Evolutionary conservation across 2,113 vertebrate species (phyloP), one percentile per base, ranked within the genome.

Genomic region (Tonatia bakeri): DNA sequence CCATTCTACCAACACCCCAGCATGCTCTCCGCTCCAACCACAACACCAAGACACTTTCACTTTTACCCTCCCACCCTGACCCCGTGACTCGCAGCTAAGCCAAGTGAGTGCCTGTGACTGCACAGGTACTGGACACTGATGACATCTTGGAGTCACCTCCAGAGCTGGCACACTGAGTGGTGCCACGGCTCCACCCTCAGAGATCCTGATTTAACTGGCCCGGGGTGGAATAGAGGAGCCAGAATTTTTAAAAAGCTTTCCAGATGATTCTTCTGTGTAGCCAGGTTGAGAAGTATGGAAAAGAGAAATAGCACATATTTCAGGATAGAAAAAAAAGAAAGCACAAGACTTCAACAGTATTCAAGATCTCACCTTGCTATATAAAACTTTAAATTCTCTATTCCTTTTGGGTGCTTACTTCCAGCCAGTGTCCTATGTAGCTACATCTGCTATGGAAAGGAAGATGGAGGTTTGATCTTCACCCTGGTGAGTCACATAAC

Each of bases 401-500:
- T 61, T 1, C 7, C 82, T 9, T 64, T 28, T 59, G 50, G 67
- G 17, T 72, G 20, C 26, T 81, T 54, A 75, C n/a, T 76, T 93
- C 47, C 43, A 22, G 56, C 31, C 54, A 54, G 69, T 61, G 77
- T 92, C 16, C 20, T 80, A 1, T 8, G 28, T 73, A 40, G 90
- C 40, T 26, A 75, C 52, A 85, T 64, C 45, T 85, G 50, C 65
- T 69, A 4, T 11, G 75, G 89, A 94, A 79, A 90, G 64, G 69
- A 83, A 96, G 69, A 93, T 40, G 47, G 65, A 88, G 36, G 59
- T 73, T 93, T 96, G 45, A 64, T 75, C 69, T 93, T 91, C 15
- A 40, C 17, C n/a, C 75, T 61, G 16, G 24, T 89, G 94, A 97
- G 56, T 96, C 67, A 75, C 3, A 3, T 4, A 80, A 76, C 90